Conservation (phyloP, 2,888 invertebrate species). For the Pheosia tremula region DNA sequence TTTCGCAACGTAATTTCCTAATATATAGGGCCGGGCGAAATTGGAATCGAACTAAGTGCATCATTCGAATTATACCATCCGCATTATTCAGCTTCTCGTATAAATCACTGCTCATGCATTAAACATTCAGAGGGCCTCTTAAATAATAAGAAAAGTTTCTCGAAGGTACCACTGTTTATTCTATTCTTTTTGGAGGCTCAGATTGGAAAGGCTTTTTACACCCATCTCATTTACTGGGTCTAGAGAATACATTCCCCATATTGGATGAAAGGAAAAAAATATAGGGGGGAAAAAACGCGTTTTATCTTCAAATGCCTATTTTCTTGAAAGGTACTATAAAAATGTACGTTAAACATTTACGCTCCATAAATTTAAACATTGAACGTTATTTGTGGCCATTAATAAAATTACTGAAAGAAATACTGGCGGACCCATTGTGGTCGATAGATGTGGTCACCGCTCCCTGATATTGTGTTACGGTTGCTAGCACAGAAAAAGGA, state of each 20-base stretch:
- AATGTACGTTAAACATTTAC: constrained; percentile 73
- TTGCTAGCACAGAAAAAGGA: constrained; percentile 7
- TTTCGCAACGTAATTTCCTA: background rate
- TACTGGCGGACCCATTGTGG: constrained; percentile 36
- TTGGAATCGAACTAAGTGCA: constrained; percentile 50
- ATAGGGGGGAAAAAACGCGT: constrained; percentile 62
- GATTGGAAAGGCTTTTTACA: constrained; percentile 81
- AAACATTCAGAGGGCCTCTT: constrained; percentile 72
- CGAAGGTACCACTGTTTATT: constrained; percentile 75
- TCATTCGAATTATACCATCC: constrained; percentile 63
- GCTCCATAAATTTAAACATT: constrained; percentile 73
- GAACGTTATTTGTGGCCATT: constrained; percentile 69
- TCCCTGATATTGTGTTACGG: background rate
- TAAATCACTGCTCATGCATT: constrained; percentile 77
- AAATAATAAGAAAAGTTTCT: constrained; percentile 79
- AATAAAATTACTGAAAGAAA: constrained; percentile 61
- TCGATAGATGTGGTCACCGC: constrained; percentile 14
- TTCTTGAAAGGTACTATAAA: constrained; percentile 76
- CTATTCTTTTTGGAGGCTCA: constrained; percentile 73
- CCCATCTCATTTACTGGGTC: constrained; percentile 67
- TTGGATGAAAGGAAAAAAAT: constrained; percentile 55
- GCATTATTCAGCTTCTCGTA: constrained; percentile 65
- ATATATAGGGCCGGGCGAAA: constrained; percentile 16
- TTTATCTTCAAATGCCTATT: constrained; percentile 76
- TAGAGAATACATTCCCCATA: constrained; percentile 67